Evolutionary conservation across 2,797 vertebrate genomes (phyloP).

Genomic region (Mormyrops attenuatus): DNA sequence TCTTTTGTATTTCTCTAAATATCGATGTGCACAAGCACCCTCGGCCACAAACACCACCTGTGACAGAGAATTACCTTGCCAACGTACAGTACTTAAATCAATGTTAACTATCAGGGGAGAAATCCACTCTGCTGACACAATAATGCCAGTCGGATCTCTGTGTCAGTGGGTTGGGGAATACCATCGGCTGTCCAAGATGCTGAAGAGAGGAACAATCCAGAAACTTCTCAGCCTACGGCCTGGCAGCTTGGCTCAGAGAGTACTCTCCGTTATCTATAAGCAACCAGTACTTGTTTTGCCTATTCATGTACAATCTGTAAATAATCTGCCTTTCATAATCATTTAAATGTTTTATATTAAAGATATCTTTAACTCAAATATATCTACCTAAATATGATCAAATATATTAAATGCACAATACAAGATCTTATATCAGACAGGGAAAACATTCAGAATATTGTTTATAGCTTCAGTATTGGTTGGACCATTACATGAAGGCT

Average conservation of each 20-base stretch:
- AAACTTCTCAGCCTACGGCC: conserved; percentile 33
- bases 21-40: neutral
- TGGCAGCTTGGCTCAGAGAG: neutral
- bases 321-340: neutral
- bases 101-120: conserved; percentile 26
- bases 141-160: conserved; percentile 35
- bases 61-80: neutral
- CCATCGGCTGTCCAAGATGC: conserved; percentile 42
- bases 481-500: neutral
- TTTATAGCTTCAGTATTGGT: neutral
- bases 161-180: conserved; percentile 34
- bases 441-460: neutral
- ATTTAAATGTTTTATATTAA: conserved; percentile 6
- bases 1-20: neutral
- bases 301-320: neutral
- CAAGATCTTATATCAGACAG: neutral
- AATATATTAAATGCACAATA: neutral
- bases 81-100: conserved; percentile 14
- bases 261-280: neutral
- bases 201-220: conserved; percentile 42
- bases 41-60: neutral
- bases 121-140: conserved; percentile 35
- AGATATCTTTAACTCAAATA: neutral
- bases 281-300: neutral
- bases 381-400: neutral